Percentiles rank a stretch among this genome's conserved stretches.
Conservation (phyloP, 1,140 invertebrate species). For the Drosophila lowei region DNA sequence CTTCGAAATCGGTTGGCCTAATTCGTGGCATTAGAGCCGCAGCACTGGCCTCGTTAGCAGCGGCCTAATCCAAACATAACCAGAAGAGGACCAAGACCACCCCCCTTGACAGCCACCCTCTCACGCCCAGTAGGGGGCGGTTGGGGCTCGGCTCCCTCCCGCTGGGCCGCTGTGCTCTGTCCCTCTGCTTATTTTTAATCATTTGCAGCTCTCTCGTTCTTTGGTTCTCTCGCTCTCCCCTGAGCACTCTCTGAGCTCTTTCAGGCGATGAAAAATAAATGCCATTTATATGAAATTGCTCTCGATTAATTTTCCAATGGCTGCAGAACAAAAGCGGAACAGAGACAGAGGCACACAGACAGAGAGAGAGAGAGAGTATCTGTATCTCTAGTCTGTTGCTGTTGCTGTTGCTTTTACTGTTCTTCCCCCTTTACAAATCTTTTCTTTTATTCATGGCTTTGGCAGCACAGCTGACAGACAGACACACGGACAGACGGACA, state of each 20-base stretch:
- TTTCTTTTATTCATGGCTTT: no score
- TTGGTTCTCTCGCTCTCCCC: constrained; percentile 2
- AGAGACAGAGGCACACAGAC: neutral
- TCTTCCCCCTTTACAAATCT: no score
- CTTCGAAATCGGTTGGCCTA: constrained; percentile 46
- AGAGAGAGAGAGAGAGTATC: neutral
- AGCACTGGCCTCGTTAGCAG: constrained; percentile 65
- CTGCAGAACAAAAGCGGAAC: constrained; percentile 29
- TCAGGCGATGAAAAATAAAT: constrained; percentile 42
- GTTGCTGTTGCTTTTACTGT: no score
- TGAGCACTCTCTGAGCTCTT: constrained; percentile 2
- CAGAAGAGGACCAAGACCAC: neutral
- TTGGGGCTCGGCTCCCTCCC: neutral
- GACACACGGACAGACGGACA: constrained; percentile 3
- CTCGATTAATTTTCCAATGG: constrained; percentile 64
- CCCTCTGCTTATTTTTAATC: constrained; percentile 17
- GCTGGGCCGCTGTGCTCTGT: constrained; percentile 1
- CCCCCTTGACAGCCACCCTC: neutral
- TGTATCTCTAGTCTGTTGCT: no score
- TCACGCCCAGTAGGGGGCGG: neutral
- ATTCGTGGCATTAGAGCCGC: constrained; percentile 51
- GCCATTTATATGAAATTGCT: constrained; percentile 69
- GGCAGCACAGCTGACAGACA: no score
- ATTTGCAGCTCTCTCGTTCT: constrained; percentile 14
- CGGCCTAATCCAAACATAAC: constrained; percentile 61